Evolutionary conservation across 2,888 invertebrate species (phyloP).

Genomic region (Xylota sylvarum): DNA sequence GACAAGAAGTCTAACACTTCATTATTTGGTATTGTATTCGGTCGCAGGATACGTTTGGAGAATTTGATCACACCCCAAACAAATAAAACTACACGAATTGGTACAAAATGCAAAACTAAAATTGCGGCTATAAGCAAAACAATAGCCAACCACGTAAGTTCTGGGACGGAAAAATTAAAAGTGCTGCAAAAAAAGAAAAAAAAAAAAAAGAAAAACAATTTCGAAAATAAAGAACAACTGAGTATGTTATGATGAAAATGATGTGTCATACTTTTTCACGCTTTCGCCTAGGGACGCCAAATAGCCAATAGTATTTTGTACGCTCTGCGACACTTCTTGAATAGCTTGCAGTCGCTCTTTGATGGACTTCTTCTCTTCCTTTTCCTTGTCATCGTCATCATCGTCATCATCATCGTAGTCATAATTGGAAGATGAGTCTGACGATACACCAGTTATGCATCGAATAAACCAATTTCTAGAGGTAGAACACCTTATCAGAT

Average conservation of each 20-base stretch:
- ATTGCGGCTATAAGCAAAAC: slow-evolving; percentile 90
- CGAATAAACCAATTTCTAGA: slow-evolving; percentile 84
- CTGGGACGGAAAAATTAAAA: slow-evolving; percentile 98
- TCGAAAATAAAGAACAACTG: slow-evolving; percentile 33
- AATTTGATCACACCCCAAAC: slow-evolving; percentile 99
- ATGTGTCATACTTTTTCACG: slow-evolving; percentile 93
- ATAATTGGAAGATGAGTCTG: slow-evolving; percentile 83
- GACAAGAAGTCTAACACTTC: slow-evolving; percentile 97
- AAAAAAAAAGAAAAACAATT: slow-evolving; percentile 2
- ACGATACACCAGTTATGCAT: slow-evolving; percentile 82
- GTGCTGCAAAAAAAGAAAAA: slow-evolving; percentile 87
- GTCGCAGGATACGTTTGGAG: slow-evolving; percentile 95
- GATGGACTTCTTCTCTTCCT: slow-evolving; percentile 97
- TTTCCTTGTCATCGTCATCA: slow-evolving; percentile 96
- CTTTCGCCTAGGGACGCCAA: slow-evolving; percentile 97
- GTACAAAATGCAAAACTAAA: slow-evolving; percentile 94
- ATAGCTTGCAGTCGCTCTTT: slow-evolving; percentile 97
- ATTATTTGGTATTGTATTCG: slow-evolving; percentile 98
- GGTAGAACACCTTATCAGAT: background rate
- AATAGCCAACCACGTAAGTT: slow-evolving; percentile 96
- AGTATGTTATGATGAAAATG: background rate
- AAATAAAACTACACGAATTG: slow-evolving; percentile 94
- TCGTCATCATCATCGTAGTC: slow-evolving; percentile 90
- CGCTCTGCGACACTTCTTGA: slow-evolving; percentile 98
- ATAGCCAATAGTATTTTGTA: slow-evolving; percentile 97